Conservation (phyloP, 2,888 invertebrate genomes). For the Diploptera punctata region DNA sequence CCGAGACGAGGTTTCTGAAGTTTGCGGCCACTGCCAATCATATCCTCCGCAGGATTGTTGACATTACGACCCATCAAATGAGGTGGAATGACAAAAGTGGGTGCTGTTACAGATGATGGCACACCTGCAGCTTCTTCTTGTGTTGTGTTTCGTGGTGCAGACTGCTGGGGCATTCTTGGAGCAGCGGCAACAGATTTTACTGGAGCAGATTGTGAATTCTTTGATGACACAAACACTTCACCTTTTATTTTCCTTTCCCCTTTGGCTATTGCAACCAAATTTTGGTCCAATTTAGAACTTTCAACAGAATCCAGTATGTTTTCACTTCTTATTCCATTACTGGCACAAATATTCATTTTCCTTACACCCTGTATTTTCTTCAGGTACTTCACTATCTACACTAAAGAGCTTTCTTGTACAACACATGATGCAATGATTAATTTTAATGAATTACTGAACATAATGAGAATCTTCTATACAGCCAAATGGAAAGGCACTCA, state of each 20-base stretch:
- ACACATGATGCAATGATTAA: background rate
- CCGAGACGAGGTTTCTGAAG: slow-evolving; percentile 56
- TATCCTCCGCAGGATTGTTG: slow-evolving; percentile 53
- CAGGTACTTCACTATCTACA: slow-evolving; percentile 23
- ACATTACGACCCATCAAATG: slow-evolving; percentile 57
- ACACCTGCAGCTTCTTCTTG: slow-evolving; percentile 21
- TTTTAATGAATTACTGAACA: slow-evolving; percentile 14
- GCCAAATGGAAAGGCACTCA: slow-evolving; percentile 32
- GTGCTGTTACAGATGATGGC: slow-evolving; percentile 3
- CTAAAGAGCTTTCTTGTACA: background rate
- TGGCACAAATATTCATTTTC: slow-evolving; percentile 29
- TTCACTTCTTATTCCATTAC: slow-evolving; percentile 23
- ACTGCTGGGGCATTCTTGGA: slow-evolving; percentile 35
- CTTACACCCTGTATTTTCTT: slow-evolving; percentile 3
- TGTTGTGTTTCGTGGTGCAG: slow-evolving; percentile 13
- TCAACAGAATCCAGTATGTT: slow-evolving; percentile 7
- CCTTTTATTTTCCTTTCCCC: too few species aligned
- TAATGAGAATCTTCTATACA: slow-evolving; percentile 27
- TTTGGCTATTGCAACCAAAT: background rate
- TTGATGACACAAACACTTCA: slow-evolving; percentile 16
- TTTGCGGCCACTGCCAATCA: slow-evolving; percentile 50
- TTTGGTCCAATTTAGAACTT: slow-evolving; percentile 2
- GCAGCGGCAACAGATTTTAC: slow-evolving; percentile 14
- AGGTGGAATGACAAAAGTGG: slow-evolving; percentile 43
- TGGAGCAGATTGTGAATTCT: background rate